Evolutionary conservation across 2,113 vertebrate genomes (phyloP), one percentile per base, ranked within the genome.

Genomic region (Toxotes chatareus): DNA sequence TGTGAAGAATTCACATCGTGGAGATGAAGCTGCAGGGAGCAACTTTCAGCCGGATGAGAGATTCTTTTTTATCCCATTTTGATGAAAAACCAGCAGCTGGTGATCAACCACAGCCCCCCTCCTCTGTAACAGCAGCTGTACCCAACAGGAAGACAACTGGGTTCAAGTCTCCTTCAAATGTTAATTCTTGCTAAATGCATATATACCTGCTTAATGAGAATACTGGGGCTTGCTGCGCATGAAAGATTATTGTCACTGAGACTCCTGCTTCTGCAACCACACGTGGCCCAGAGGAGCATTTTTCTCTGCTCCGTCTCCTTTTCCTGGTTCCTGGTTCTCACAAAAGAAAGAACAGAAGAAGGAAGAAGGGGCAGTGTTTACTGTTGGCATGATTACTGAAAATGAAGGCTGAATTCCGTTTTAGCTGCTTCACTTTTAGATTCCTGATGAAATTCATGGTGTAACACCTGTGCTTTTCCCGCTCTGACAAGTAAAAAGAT

Each of bases 1-100:
- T 76, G 74, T 56, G 46, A 80, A 67, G 73, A 89, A 86, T 89
- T 64, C 55, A 77, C 17, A 87, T 91, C 83, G 76, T 75, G 86
- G 72, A 88, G 46, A 72, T 51, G 14, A 76, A 60, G 69, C 38
- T 31, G 42, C 32, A 47, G 47, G 44, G 34, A 80, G 67, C 55
- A 80, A 69, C 32, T 21, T 64, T 5, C n/a, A 2, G 1, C 53
- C 13, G 21, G 53, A 44, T 46, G 13, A 44, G 69, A 70, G 11
- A 17, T 55, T 38, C n/a, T 64, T 51, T 60, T 71, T 63, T 0
- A 91, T 92, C 81, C 81, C 49, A n/a, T 85, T 90, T 91, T 89
- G 74, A 94, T 94, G 87, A 83, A 68, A 83, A 82, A 68, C 8
- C 34, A 76, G 61, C 72, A 80, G 77, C 73, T 71, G 87, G 78